Percentiles rank a stretch among this genome's conserved stretches.
Evolutionary conservation across 1,140 invertebrate genomes (phyloP).

Genomic region (Aculops lycopersici): DNA sequence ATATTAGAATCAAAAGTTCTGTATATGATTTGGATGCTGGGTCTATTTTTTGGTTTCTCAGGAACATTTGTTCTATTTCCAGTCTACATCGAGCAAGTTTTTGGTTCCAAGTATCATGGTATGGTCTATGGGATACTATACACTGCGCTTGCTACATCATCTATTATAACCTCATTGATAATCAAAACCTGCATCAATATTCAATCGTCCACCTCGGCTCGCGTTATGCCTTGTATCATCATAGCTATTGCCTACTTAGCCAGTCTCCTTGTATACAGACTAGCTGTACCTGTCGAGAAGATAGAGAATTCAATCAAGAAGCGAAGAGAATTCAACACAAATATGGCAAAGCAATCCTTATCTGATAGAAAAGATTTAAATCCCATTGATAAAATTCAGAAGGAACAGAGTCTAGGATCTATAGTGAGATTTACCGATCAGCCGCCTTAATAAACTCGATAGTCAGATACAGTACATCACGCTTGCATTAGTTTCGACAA

Average conservation of each 20-base stretch:
- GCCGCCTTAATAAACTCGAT: no score
- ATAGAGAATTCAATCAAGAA: not conserved
- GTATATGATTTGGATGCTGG: slow-evolving; percentile 13
- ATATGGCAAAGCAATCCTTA: no score
- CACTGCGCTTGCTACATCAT: slow-evolving; percentile 5
- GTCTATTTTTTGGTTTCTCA: slow-evolving; percentile 14
- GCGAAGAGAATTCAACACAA: not conserved
- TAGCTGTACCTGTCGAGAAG: not conserved
- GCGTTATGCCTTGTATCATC: not conserved
- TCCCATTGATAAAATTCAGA: no score
- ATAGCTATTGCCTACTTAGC: not conserved
- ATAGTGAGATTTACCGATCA: no score
- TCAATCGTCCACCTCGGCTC: not conserved
- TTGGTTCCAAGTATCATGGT: slow-evolving; percentile 12
- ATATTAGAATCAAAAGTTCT: slow-evolving; percentile 4
- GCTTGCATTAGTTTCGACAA: no score
- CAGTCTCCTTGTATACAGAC: not conserved
- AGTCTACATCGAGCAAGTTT: slow-evolving; percentile 12
- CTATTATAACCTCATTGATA: not conserved
- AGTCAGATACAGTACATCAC: no score
- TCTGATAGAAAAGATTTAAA: no score
- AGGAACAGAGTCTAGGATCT: no score
- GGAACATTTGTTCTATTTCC: slow-evolving; percentile 14
- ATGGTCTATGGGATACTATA: slow-evolving; percentile 14
- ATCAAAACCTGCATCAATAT: not conserved